Conservation (phyloP, 2,888 invertebrate genomes). For the Mimumesa dahlbomi region DNA sequence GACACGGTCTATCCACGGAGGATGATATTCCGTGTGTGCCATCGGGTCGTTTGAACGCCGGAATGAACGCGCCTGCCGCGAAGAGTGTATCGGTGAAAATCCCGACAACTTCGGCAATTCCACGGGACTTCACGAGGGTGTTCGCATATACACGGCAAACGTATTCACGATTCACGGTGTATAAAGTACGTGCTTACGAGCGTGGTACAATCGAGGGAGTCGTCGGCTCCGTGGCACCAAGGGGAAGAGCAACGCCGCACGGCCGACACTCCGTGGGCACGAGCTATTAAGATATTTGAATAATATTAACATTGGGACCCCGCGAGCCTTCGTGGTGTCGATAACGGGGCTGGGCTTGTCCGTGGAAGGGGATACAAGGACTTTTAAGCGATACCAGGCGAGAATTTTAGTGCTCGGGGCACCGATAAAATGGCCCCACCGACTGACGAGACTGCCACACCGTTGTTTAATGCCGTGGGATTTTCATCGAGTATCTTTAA, state of each 20-base stretch:
- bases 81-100: too few species aligned
- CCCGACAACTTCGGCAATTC: slow-evolving; percentile 30
- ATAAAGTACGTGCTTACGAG: slow-evolving; percentile 70
- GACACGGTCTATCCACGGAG: slow-evolving; percentile 1
- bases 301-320: slow-evolving; percentile 63
- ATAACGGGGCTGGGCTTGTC: slow-evolving; percentile 44
- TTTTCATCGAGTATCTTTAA: too few species aligned
- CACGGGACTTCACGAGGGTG: slow-evolving; percentile 24
- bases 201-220: slow-evolving; percentile 42
- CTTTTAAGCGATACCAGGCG: slow-evolving; percentile 43
- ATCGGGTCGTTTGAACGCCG: too few species aligned
- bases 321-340: slow-evolving; percentile 47
- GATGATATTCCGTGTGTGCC: too few species aligned
- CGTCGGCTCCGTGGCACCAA: slow-evolving; percentile 16
- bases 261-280: slow-evolving; percentile 36
- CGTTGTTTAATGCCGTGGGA: slow-evolving; percentile 23
- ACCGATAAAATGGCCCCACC: slow-evolving; percentile 52
- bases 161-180: slow-evolving; percentile 62
- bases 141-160: slow-evolving; percentile 53
- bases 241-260: slow-evolving; percentile 17
- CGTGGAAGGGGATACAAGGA: slow-evolving; percentile 19
- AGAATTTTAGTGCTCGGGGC: slow-evolving; percentile 57
- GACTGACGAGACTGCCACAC: slow-evolving; percentile 29
- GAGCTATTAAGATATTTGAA: slow-evolving; percentile 71
- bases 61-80: too few species aligned